Percentiles rank a stretch among this genome's conserved stretches.
Conservation (phyloP, 2,888 invertebrate species). For the Drosophila yooni region DNA sequence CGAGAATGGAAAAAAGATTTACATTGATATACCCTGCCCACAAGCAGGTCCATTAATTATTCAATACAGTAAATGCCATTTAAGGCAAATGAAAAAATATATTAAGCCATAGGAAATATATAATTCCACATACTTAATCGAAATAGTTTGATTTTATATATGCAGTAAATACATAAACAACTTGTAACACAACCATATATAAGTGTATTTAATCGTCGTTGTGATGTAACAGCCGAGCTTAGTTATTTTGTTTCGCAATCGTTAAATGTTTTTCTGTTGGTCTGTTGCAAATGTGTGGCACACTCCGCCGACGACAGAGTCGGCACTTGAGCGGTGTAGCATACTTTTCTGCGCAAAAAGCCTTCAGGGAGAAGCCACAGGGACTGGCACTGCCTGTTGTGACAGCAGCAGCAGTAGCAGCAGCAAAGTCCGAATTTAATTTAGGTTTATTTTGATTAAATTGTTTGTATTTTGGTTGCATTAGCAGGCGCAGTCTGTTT, state of each 20-base stretch:
- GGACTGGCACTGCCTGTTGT: slow-evolving; percentile 26
- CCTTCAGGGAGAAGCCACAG: slow-evolving; percentile 57
- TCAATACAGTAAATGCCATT: background rate
- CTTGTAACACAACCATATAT: too few species aligned
- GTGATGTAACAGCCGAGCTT: background rate
- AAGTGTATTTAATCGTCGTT: slow-evolving; percentile 55
- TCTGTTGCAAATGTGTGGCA: slow-evolving; percentile 56
- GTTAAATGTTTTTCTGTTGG: slow-evolving; percentile 70
- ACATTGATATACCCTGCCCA: slow-evolving; percentile 34
- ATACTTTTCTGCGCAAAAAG: slow-evolving; percentile 74
- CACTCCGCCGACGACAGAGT: slow-evolving; percentile 53
- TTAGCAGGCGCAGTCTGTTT: slow-evolving; percentile 57
- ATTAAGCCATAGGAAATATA: background rate
- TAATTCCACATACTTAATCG: background rate
- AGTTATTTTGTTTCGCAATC: slow-evolving; percentile 51
- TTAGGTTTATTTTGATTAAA: slow-evolving; percentile 80
- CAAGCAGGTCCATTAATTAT: background rate
- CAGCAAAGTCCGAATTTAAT: slow-evolving; percentile 67
- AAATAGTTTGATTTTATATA: background rate
- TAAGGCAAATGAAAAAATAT: too few species aligned
- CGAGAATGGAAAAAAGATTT: slow-evolving; percentile 33
- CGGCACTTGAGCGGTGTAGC: slow-evolving; percentile 72
- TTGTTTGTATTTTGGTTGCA: slow-evolving; percentile 80
- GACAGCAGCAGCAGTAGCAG: slow-evolving; percentile 16
- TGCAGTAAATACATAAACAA: background rate